Percentiles rank a stretch among this genome's conserved stretches.
phyloP scores from a whole-genome alignment of 2,888 invertebrate genomes.

The Silvanus unidentatus region DNA sequence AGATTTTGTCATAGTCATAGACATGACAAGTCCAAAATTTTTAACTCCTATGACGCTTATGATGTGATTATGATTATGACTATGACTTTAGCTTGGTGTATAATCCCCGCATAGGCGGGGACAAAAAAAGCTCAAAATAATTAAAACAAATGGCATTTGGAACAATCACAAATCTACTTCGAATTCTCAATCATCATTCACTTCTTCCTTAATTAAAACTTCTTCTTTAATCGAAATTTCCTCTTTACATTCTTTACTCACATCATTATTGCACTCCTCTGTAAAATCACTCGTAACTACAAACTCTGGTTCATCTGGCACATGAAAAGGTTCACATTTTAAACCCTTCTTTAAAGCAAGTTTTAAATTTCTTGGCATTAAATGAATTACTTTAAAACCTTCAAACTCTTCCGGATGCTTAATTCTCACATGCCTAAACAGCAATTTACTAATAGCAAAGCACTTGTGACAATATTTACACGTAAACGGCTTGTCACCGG shows the following conservation, averaged over 20 bases:
- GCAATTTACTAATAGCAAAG: constrained; percentile 35
- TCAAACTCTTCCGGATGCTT: constrained; percentile 34
- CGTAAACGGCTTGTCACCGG: constrained; percentile 36
- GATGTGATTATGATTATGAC: too few species aligned
- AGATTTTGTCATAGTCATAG: too few species aligned
- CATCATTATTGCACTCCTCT: background rate
- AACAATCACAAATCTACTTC: too few species aligned
- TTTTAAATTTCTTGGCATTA: constrained; percentile 12
- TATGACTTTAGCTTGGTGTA: too few species aligned
- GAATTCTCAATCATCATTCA: too few species aligned
- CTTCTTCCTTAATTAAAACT: background rate
- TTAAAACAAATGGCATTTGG: too few species aligned
- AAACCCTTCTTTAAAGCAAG: too few species aligned
- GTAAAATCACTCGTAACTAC: background rate
- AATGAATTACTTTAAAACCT: constrained; percentile 28
- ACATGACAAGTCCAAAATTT: too few species aligned
- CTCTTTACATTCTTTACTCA: background rate
- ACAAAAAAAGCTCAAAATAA: too few species aligned
- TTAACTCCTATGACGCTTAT: too few species aligned
- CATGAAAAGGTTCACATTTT: too few species aligned
- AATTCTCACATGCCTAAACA: constrained; percentile 35
- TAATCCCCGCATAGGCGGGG: too few species aligned
- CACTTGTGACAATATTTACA: constrained; percentile 33
- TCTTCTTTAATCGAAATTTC: background rate
- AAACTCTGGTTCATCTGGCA: background rate